Evolutionary conservation across 2,888 invertebrate genomes (phyloP).

Genomic region (Lepidocyrtoides sp.): DNA sequence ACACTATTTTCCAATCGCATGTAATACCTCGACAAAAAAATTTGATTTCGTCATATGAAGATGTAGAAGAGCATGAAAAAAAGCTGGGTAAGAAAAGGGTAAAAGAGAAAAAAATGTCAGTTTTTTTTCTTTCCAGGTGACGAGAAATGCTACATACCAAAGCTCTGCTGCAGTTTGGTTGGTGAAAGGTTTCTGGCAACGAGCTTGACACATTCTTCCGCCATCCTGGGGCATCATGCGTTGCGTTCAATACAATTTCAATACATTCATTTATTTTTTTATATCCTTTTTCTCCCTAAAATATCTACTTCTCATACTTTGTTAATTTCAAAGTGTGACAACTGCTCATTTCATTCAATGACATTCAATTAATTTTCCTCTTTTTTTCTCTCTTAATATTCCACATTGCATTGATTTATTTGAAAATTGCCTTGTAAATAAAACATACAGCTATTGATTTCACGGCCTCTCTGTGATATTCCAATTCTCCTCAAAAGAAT

Average conservation of each 20-base stretch:
- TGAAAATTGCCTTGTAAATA: too few species aligned
- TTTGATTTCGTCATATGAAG: too few species aligned
- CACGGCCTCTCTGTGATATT: too few species aligned
- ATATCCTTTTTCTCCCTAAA: neutral
- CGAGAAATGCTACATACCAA: neutral
- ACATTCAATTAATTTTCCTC: neutral
- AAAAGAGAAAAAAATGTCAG: neutral
- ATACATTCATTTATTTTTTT: neutral
- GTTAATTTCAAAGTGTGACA: neutral
- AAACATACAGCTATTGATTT: too few species aligned
- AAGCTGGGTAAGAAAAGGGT: too few species aligned
- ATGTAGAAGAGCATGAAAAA: too few species aligned
- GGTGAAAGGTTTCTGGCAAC: slow-evolving; percentile 55
- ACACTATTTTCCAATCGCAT: neutral
- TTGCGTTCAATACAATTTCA: neutral
- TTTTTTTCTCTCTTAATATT: neutral
- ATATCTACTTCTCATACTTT: neutral
- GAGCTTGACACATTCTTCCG: slow-evolving; percentile 61
- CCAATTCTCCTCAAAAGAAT: too few species aligned
- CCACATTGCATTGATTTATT: too few species aligned
- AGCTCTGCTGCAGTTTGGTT: too few species aligned
- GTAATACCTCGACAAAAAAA: too few species aligned
- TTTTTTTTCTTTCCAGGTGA: slow-evolving; percentile 23
- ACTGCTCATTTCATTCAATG: neutral
- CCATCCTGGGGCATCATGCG: slow-evolving; percentile 60